Conservation (phyloP, 2,797 vertebrate species). For the Mallotus villosus region DNA sequence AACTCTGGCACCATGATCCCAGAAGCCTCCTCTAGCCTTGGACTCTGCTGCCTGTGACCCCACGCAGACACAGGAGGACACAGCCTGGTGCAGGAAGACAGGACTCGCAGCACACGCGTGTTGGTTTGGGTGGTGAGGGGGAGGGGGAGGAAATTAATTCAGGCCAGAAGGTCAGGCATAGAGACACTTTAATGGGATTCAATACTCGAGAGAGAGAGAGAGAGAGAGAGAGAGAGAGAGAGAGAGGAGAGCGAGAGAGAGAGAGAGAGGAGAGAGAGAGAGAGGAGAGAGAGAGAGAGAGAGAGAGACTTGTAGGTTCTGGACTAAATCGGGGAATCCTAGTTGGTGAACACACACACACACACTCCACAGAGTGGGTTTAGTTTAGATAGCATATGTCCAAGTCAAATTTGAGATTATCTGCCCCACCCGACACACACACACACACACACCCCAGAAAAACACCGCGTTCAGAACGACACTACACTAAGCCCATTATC, state of each 20-base stretch:
- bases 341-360: not conserved
- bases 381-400: slow-evolving; percentile 33
- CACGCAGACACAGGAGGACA: slow-evolving; percentile 6
- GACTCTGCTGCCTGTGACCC: slow-evolving; percentile 41
- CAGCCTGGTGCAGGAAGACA: slow-evolving; percentile 19
- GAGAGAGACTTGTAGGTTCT: not conserved
- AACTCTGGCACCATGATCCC: slow-evolving; percentile 44
- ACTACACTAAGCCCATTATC: slow-evolving; percentile 50
- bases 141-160: slow-evolving; percentile 27
- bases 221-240: not conserved
- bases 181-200: not conserved
- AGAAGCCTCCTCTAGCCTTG: slow-evolving; percentile 51
- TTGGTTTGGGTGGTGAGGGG: too few species aligned
- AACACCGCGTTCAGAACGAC: slow-evolving; percentile 36
- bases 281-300: not conserved
- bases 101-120: not conserved
- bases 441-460: slow-evolving; percentile 4
- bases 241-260: too few species aligned
- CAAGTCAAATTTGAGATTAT: slow-evolving; percentile 50
- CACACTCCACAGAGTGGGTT: slow-evolving; percentile 6
- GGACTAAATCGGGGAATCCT: not conserved
- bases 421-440: not conserved
- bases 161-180: not conserved
- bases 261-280: too few species aligned
- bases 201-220: not conserved